These are phyloP conservation scores for Monopterus albus DNA, from an alignment of 2,113 vertebrate genomes.

Conservation along the genomic window DNA sequence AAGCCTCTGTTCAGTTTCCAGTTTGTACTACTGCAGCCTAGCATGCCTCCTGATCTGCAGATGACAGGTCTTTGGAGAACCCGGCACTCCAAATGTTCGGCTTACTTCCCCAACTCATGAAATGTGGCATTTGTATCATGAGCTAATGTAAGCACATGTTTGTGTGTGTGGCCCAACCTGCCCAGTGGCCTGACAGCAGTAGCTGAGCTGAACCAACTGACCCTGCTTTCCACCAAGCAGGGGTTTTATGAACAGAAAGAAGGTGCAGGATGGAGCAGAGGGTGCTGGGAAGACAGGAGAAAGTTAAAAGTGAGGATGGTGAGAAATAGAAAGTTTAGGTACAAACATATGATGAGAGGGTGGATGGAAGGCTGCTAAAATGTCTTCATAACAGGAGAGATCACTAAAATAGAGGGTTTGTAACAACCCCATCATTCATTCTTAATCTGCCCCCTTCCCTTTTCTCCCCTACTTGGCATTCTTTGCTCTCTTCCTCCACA, in stretches of 20 bases:
- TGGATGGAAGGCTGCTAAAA: not conserved
- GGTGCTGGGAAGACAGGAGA: not conserved
- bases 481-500: slow-evolving; percentile 49
- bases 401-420: slow-evolving; percentile 8
- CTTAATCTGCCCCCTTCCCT: slow-evolving; percentile 1
- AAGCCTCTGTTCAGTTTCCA: slow-evolving; percentile 69
- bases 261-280: not conserved
- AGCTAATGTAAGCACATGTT: slow-evolving; percentile 12
- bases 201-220: slow-evolving; percentile 40
- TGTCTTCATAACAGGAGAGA: too few species aligned
- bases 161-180: slow-evolving; percentile 13
- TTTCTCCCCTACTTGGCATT: slow-evolving; percentile 24
- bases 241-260: not conserved
- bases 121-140: slow-evolving; percentile 39
- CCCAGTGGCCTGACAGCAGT: slow-evolving; percentile 13
- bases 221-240: slow-evolving; percentile 1
- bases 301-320: not conserved
- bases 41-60: slow-evolving; percentile 54
- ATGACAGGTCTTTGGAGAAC: slow-evolving; percentile 66
- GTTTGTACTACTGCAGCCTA: slow-evolving; percentile 55
- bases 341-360: not conserved
- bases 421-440: slow-evolving; percentile 1
- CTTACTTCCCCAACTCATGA: slow-evolving; percentile 33
- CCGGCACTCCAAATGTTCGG: slow-evolving; percentile 49
- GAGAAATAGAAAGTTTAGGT: not conserved